Evolutionary conservation across 1,140 invertebrate species (phyloP).

Genomic region (Drosophila nebulosa): DNA sequence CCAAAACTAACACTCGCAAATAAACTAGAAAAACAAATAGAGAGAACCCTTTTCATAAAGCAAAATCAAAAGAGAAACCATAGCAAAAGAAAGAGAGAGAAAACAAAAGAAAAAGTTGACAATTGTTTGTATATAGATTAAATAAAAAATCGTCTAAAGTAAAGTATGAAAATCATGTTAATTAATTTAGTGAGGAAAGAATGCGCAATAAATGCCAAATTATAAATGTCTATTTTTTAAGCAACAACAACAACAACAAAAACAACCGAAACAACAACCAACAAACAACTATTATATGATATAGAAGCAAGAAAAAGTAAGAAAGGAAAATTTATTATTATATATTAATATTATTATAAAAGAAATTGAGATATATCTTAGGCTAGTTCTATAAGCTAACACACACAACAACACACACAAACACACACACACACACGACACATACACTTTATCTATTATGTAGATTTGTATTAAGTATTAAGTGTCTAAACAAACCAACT

Average conservation of each 20-base stretch:
- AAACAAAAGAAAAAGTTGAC: neutral
- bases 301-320: constrained; percentile 26
- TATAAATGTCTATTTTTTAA: constrained; percentile 73
- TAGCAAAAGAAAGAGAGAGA: neutral
- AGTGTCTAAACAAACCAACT: constrained; percentile 47
- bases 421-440: no score
- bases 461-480: constrained; percentile 42
- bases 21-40: neutral
- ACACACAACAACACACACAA: no score
- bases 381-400: constrained; percentile 55
- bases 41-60: neutral
- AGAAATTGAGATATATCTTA: constrained; percentile 31
- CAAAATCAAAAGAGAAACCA: neutral
- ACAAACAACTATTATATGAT: constrained; percentile 57
- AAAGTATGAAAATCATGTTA: constrained; percentile 54
- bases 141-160: constrained; percentile 44
- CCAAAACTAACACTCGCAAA: neutral
- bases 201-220: constrained; percentile 77
- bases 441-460: constrained; percentile 38
- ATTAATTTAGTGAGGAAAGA: constrained; percentile 44
- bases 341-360: constrained; percentile 51
- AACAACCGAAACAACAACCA: constrained; percentile 45
- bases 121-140: neutral
- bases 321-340: constrained; percentile 56
- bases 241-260: constrained; percentile 51